These are phyloP conservation scores for Sialis fuliginosa DNA, from an alignment of 2,888 invertebrate species.

Conservation along the genomic window DNA sequence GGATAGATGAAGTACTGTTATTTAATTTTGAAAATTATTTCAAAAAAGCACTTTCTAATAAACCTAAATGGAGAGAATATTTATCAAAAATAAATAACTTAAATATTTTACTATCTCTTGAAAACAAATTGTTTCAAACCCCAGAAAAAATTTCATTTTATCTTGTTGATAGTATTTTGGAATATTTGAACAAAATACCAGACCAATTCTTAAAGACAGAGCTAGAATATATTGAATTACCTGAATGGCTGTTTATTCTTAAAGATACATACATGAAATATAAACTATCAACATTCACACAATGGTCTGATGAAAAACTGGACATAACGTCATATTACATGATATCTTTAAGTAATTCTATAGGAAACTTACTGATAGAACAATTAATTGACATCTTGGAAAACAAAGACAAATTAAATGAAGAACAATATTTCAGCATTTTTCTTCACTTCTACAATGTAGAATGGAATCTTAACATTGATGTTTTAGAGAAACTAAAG, in stretches of 20 bases:
- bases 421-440: constrained; percentile 2
- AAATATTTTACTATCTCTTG: no score
- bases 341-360: constrained; percentile 8
- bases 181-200: constrained; percentile 9
- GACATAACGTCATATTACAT: constrained; percentile 9
- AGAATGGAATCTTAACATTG: constrained; percentile 7
- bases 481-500: constrained; percentile 6
- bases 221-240: constrained; percentile 7
- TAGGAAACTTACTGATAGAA: constrained; percentile 4
- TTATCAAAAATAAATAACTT: no score
- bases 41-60: no score
- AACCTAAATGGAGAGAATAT: no score
- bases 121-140: neutral
- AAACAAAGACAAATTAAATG: constrained; percentile 4
- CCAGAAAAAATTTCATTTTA: constrained; percentile 3
- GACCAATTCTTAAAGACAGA: constrained; percentile 3
- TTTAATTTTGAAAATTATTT: no score
- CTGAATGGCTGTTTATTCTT: constrained; percentile 12
- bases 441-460: constrained; percentile 8
- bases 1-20: no score
- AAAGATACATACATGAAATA: constrained; percentile 10
- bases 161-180: constrained; percentile 9
- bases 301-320: constrained; percentile 8
- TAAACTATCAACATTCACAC: constrained; percentile 7
- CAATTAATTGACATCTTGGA: constrained; percentile 7